Percentiles rank a stretch among this genome's conserved stretches.
phyloP scores from a whole-genome alignment of 2,797 vertebrate species.

The Hafferia zeledoni region DNA sequence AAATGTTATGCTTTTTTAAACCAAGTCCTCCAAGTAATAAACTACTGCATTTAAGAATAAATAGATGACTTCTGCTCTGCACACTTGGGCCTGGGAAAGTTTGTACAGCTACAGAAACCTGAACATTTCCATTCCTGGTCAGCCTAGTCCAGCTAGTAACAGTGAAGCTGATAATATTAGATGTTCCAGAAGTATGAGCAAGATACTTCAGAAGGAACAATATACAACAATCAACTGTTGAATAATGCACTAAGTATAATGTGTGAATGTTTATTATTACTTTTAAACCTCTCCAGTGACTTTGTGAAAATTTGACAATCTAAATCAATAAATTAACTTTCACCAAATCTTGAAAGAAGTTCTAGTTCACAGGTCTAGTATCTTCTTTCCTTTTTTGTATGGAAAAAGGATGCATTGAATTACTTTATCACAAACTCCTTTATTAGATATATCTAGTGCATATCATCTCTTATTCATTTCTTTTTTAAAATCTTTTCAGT shows the following conservation, averaged over 20 bases:
- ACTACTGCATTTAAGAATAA: neutral
- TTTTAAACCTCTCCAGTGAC: neutral
- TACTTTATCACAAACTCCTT: neutral
- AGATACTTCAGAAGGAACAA: neutral
- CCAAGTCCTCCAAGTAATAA: neutral
- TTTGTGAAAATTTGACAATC: neutral
- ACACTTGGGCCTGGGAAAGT: neutral
- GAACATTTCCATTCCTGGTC: neutral
- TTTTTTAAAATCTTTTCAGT: neutral
- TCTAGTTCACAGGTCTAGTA: neutral
- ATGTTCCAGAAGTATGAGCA: neutral
- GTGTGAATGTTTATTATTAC: neutral
- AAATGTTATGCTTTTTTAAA: neutral
- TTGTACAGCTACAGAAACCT: neutral
- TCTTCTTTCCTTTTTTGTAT: neutral
- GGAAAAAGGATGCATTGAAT: neutral
- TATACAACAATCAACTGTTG: neutral
- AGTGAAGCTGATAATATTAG: neutral
- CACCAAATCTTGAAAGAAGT: neutral
- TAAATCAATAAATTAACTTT: neutral
- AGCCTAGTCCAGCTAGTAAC: neutral
- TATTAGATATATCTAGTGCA: neutral
- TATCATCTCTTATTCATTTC: neutral
- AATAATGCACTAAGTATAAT: neutral
- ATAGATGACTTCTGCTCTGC: neutral